Conservation (phyloP, 2,113 vertebrate genomes). For the Halichoeres trimaculatus region DNA sequence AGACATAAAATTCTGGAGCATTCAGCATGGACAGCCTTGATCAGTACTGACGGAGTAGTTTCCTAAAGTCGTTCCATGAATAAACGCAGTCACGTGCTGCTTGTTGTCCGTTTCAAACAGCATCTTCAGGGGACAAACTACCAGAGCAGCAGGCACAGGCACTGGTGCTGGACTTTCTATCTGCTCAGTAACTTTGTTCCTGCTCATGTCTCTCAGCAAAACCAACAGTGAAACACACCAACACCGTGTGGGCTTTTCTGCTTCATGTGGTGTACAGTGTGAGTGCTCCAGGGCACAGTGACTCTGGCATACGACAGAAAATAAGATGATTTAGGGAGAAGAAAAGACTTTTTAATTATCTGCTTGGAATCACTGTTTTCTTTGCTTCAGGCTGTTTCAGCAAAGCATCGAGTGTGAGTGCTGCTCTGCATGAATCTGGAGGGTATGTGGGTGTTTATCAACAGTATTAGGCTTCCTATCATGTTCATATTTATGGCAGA, state of each 20-base stretch:
- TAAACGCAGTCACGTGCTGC: too few species aligned
- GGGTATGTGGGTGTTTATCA: background rate
- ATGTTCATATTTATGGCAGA: too few species aligned
- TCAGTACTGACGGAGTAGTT: too few species aligned
- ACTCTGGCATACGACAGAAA: background rate
- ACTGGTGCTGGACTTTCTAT: background rate
- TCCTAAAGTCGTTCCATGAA: too few species aligned
- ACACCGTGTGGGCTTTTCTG: too few species aligned
- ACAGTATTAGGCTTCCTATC: too few species aligned
- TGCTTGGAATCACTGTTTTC: background rate
- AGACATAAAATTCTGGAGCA: too few species aligned
- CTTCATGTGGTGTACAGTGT: background rate
- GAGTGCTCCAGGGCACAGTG: background rate
- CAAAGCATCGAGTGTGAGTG: background rate
- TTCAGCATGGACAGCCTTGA: too few species aligned
- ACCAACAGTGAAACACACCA: background rate
- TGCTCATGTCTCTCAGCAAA: background rate
- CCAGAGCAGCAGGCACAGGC: background rate
- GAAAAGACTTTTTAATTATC: background rate
- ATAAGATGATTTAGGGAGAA: too few species aligned
- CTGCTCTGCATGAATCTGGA: background rate
- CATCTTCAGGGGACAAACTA: too few species aligned
- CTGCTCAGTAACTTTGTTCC: background rate
- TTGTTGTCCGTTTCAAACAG: too few species aligned
- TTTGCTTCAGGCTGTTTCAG: conserved; percentile 3